phyloP scores from a whole-genome alignment of 1,140 invertebrate species.

The Zaprionus camerounensis region DNA sequence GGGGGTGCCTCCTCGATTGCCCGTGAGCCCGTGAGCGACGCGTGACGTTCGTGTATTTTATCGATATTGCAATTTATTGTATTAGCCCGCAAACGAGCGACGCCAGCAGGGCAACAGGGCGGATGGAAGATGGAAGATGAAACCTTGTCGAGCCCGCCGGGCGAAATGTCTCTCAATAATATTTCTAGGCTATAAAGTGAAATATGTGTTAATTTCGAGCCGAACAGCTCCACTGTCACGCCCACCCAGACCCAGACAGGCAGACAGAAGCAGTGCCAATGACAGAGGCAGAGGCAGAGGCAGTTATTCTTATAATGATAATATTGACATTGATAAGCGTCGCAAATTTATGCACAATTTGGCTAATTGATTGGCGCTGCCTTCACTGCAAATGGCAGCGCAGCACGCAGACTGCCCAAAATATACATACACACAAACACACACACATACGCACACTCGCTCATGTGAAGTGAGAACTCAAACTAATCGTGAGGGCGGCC shows the following conservation, averaged over 20 bases:
- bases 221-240: constrained; percentile 30
- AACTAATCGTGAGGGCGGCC: not conserved
- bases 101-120: constrained; percentile 2
- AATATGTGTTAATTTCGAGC: constrained; percentile 79
- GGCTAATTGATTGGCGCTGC: constrained; percentile 78
- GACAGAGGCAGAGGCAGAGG: constrained; percentile 5
- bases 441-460: not conserved
- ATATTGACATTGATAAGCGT: constrained; percentile 83
- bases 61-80: constrained; percentile 83
- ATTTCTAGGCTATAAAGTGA: constrained; percentile 76
- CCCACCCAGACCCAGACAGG: constrained; percentile 31
- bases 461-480: not conserved
- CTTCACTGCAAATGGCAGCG: constrained; percentile 54
- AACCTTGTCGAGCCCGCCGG: constrained; percentile 24
- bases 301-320: constrained; percentile 80
- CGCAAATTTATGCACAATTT: constrained; percentile 83
- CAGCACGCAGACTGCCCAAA: constrained; percentile 52
- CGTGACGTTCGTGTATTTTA: constrained; percentile 81
- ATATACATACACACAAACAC: not conserved
- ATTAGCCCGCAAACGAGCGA: constrained; percentile 54
- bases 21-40: constrained; percentile 63
- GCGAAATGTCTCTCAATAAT: constrained; percentile 57
- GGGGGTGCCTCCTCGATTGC: not conserved
- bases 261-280: not conserved
- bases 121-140: not conserved